phyloP scores from a whole-genome alignment of 2,797 vertebrate genomes.

The Melanotaenia trifasciata region DNA sequence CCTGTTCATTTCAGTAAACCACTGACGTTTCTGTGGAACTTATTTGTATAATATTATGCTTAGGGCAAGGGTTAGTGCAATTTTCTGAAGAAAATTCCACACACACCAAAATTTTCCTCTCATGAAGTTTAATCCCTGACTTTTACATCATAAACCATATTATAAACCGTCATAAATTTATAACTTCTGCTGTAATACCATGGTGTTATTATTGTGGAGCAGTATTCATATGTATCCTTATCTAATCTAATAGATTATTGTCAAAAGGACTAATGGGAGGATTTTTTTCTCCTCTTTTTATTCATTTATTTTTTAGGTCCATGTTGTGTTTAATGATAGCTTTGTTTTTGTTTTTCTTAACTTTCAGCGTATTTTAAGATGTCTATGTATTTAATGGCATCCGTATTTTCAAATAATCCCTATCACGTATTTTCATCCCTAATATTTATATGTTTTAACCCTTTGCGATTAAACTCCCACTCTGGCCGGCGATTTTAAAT shows the following conservation, averaged over 20 bases:
- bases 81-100: neutral
- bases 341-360: neutral
- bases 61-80: neutral
- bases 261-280: neutral
- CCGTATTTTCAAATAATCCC: neutral
- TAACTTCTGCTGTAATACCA: no score
- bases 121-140: no score
- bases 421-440: neutral
- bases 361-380: neutral
- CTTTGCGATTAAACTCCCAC: neutral
- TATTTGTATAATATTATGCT: no score
- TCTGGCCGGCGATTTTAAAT: no score
- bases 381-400: neutral
- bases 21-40: no score
- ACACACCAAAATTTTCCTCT: neutral
- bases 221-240: no score
- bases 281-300: no score
- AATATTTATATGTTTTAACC: neutral
- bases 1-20: no score
- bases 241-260: neutral
- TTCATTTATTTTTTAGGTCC: neutral
- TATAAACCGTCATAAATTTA: no score
- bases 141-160: no score
- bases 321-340: neutral
- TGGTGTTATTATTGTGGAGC: no score